Evolutionary conservation across 2,113 vertebrate species (phyloP).

Genomic region (Myotis lucifugus): DNA sequence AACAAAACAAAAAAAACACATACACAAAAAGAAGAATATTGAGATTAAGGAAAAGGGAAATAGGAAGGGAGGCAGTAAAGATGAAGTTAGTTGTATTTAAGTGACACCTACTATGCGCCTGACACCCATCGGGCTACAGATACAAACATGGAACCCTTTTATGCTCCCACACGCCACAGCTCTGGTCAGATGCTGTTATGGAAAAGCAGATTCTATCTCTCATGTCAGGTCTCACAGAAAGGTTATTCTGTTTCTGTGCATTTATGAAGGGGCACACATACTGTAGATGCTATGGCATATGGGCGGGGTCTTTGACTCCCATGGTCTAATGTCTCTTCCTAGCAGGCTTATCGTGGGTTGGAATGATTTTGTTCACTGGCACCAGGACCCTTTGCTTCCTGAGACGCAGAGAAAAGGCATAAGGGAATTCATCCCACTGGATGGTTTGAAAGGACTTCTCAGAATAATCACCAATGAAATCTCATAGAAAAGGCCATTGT

Average conservation of each 20-base stretch:
- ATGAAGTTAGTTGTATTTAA: not conserved
- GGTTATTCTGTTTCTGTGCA: not conserved
- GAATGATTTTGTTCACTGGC: not conserved
- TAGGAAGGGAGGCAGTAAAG: not conserved
- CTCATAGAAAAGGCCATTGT: not conserved
- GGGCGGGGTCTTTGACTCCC: not conserved
- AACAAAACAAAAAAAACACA: not conserved
- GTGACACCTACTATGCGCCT: not conserved
- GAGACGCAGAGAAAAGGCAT: not conserved
- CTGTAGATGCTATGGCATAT: not conserved
- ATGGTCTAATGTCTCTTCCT: not conserved
- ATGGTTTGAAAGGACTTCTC: not conserved
- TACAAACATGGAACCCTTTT: not conserved
- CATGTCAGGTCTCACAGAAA: not conserved
- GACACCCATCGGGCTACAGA: not conserved
- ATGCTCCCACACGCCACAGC: not conserved
- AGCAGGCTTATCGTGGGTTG: not conserved
- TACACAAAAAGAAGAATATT: not conserved
- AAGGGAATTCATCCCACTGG: not conserved
- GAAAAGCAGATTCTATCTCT: not conserved
- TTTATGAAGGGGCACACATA: not conserved
- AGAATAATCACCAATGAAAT: not conserved
- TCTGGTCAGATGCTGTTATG: not conserved
- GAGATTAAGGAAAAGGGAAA: not conserved
- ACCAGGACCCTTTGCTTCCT: not conserved